These are phyloP conservation scores for Platycheirus rosarum DNA, from an alignment of 2,888 invertebrate genomes.

Conservation along the genomic window DNA sequence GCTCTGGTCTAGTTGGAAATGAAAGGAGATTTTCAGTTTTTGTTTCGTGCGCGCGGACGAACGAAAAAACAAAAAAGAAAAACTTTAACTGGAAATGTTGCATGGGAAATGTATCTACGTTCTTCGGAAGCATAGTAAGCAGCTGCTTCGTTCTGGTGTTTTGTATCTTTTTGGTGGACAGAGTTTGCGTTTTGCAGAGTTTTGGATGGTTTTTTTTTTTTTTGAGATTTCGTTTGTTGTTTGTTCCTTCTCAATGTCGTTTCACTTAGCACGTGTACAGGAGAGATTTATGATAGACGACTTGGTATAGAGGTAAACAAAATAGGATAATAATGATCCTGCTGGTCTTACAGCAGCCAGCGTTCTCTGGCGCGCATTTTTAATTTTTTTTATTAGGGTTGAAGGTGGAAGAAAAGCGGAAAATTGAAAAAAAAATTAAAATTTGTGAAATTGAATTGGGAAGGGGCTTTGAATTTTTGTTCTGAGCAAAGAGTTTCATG, in stretches of 20 bases:
- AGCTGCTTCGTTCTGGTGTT: conserved; percentile 33
- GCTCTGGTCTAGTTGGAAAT: conserved; percentile 74
- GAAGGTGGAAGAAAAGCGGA: conserved; percentile 40
- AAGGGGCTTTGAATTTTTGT: conserved; percentile 35
- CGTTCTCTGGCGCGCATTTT: conserved; percentile 63
- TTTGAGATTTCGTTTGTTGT: conserved; percentile 40
- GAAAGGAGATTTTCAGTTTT: conserved; percentile 71
- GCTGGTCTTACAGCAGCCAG: conserved; percentile 30
- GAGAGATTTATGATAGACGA: conserved; percentile 59
- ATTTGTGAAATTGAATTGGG: conserved; percentile 53
- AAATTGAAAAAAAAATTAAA: conserved; percentile 26
- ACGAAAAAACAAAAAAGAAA: not conserved
- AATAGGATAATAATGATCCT: conserved; percentile 56
- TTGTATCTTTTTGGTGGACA: conserved; percentile 25
- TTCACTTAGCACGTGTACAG: conserved; percentile 74
- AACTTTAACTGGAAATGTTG: conserved; percentile 76
- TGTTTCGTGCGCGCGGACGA: not conserved
- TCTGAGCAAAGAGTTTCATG: conserved; percentile 64
- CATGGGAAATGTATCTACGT: conserved; percentile 72
- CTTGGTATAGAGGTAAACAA: conserved; percentile 22
- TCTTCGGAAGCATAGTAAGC: conserved; percentile 28
- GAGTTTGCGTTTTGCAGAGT: conserved; percentile 64
- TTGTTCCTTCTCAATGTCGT: conserved; percentile 68
- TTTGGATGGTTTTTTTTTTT: conserved; percentile 31
- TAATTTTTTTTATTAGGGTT: conserved; percentile 40